A percentile compares a stretch with the other conserved stretches of the same genome.
phyloP scores from a whole-genome alignment of 2,797 vertebrate genomes.

The Poecilia velifera region DNA sequence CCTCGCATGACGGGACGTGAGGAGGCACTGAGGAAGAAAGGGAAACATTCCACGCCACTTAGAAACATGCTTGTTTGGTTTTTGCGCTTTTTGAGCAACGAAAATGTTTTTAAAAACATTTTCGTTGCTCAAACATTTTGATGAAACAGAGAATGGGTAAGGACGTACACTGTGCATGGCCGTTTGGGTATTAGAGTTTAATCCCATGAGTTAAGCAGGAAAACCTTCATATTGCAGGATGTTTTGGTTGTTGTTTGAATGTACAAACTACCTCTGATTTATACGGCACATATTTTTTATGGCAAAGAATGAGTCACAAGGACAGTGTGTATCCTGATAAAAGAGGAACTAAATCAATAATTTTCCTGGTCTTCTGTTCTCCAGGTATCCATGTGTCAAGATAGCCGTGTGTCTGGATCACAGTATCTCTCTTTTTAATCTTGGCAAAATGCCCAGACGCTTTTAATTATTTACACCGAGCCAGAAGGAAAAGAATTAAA shows the following conservation, averaged over 20 bases:
- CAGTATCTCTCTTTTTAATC: neutral
- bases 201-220: neutral
- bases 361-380: neutral
- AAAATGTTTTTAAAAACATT: neutral
- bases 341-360: neutral
- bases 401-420: neutral
- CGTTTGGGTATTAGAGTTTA: neutral
- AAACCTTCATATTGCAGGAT: neutral
- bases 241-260: neutral
- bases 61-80: neutral
- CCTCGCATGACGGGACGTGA: conserved; percentile 85
- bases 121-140: too few species aligned
- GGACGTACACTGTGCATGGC: neutral
- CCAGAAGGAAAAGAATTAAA: neutral
- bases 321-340: neutral
- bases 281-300: neutral
- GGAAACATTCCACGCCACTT: neutral
- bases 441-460: neutral
- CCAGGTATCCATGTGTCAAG: neutral
- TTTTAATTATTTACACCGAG: neutral
- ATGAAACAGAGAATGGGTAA: neutral
- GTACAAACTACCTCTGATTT: neutral
- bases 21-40: conserved; percentile 84
- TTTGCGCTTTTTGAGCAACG: neutral
- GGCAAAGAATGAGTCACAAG: too few species aligned